Conservation (phyloP, 2,888 invertebrate species). For the Resseliella maxima region DNA sequence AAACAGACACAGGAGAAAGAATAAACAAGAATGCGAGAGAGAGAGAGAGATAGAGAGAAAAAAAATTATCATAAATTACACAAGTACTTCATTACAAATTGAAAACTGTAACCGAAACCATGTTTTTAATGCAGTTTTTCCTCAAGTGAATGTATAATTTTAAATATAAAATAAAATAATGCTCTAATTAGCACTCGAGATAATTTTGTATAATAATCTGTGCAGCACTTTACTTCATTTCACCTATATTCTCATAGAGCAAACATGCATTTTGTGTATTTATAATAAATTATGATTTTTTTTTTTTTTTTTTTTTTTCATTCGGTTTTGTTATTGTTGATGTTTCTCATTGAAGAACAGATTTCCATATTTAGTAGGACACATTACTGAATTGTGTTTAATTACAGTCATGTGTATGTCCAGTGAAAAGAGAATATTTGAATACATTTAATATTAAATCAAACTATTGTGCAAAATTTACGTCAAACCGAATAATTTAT, state of each 20-base stretch:
- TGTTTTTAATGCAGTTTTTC: background rate
- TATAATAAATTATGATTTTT: background rate
- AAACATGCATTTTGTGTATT: background rate
- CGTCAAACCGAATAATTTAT: too few relatives aligned
- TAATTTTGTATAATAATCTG: background rate
- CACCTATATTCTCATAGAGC: background rate
- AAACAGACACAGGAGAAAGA: background rate
- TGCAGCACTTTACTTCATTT: background rate
- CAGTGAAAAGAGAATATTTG: too few relatives aligned
- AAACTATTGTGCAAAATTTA: too few relatives aligned
- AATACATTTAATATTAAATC: too few relatives aligned
- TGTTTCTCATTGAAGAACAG: too few relatives aligned
- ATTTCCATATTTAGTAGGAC: too few relatives aligned
- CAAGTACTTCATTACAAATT: conserved; percentile 36
- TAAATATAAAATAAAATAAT: background rate
- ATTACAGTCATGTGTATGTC: too few relatives aligned
- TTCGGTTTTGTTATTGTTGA: background rate
- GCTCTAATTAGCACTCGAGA: conserved; percentile 12
- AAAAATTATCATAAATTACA: conserved; percentile 17
- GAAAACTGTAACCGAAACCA: background rate
- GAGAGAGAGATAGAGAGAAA: background rate
- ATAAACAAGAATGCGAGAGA: background rate
- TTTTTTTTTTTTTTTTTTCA: conserved; percentile 15
- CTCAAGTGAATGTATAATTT: too few relatives aligned
- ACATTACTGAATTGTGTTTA: too few relatives aligned